Base-by-base conservation (phyloP, 2,888 invertebrate genomes). In the Orchesella flavescens region DNA sequence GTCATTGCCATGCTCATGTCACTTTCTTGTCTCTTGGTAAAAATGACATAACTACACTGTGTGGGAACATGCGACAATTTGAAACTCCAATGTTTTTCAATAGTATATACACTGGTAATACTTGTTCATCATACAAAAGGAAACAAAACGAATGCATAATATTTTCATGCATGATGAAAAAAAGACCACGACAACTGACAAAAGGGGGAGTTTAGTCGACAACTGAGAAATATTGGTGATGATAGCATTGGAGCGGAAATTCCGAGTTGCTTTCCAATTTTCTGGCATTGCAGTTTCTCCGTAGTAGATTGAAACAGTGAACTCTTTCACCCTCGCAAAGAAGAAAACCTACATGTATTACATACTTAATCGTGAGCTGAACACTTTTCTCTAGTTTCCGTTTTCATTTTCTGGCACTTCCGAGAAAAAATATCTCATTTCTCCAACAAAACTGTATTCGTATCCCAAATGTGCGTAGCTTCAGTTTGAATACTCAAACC, bases 201-300 rank as follows among this genome's bases (percentile, higher is more conserved):
- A 15, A 49, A 49, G 12, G 49, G 49, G 12, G 44, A 9, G 44
- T 9, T 44, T 9, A 49, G 49, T 15, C n/a, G 49, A 49, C 19
- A 24, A 24, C 19, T 24, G 63, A 12, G 59, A 59, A 59, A 21
- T 59, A 17, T 17, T 59, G 59, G 59, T 59, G 59, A 17, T 19
- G 59, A 17, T 21, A 19, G 17, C 43, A 65, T 15, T 65, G 17
- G 43, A 44, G 17, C 65, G 65, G 65, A 65, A 65, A 44, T 65
- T 44, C 65, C 63, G 23, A 63, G 15, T 24, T 24, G 63, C 34
- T 63, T 23, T 63, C 63, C 63, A 63, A 63, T 63, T 63, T 63
- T 49, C 49, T 2, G 12, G 1, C 49, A 49, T 49, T 49, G 5
- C 49, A 15, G 3, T 49, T 49, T 49, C 1, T 12, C 49, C 49